Conservation (phyloP, 35 echinoderm and acorn worm species). For the Diadema setosum region DNA sequence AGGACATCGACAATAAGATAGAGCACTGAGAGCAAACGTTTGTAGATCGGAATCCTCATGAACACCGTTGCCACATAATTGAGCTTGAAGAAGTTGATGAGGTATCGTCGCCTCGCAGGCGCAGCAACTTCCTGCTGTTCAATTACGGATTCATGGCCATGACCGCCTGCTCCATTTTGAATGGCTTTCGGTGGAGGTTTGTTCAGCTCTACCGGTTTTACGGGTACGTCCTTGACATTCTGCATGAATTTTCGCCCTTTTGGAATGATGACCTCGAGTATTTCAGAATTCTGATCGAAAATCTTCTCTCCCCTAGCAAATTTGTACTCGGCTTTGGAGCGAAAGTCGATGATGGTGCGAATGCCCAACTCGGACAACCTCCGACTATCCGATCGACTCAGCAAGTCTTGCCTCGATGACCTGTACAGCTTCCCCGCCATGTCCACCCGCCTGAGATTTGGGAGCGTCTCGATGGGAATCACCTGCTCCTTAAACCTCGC, state of each 20-base stretch:
- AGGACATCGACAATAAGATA: slow-evolving; percentile 45
- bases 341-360: slow-evolving; percentile 56
- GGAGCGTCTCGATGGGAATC: slow-evolving; percentile 37
- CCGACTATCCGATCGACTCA: slow-evolving; percentile 41
- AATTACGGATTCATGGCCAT: neutral
- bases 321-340: slow-evolving; percentile 58
- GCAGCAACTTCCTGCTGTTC: neutral
- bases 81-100: slow-evolving; percentile 52
- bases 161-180: neutral
- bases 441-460: slow-evolving; percentile 72
- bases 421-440: slow-evolving; percentile 51
- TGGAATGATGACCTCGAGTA: slow-evolving; percentile 12
- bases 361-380: slow-evolving; percentile 44
- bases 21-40: slow-evolving; percentile 38
- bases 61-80: slow-evolving; percentile 37
- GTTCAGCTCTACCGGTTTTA: neutral
- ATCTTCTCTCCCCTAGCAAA: slow-evolving; percentile 33
- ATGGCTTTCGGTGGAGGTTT: neutral
- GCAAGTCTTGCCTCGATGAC: slow-evolving; percentile 63
- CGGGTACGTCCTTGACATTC: neutral
- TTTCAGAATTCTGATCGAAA: slow-evolving; percentile 33
- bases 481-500: neutral
- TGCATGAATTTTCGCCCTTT: neutral
- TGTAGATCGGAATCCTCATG: slow-evolving; percentile 33
- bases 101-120: slow-evolving; percentile 32